Percentiles rank a stretch among this genome's conserved stretches.
Evolutionary conservation across 2,797 vertebrate genomes (phyloP).

Genomic region (Eospalax fontanierii): DNA sequence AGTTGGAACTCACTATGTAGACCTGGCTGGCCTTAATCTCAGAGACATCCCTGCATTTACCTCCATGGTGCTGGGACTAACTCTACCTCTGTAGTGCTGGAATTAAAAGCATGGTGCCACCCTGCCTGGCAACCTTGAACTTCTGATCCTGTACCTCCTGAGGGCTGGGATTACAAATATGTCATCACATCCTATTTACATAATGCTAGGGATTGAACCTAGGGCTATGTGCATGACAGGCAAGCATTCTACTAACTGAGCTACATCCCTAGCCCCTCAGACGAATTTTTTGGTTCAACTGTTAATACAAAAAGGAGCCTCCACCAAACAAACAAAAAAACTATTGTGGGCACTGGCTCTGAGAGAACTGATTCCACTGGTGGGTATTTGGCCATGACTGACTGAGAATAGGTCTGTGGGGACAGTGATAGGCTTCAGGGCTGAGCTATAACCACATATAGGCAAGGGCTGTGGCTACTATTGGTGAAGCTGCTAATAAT

Average conservation of each 20-base stretch:
- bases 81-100: too few species aligned
- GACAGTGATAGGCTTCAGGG: conserved; percentile 71
- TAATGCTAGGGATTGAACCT: too few species aligned
- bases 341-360: conserved; percentile 92
- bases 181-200: too few species aligned
- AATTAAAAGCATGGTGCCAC: too few species aligned
- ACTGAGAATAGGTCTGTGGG: conserved; percentile 88
- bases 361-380: conserved; percentile 93
- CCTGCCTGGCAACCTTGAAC: too few species aligned
- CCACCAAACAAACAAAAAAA: not conserved
- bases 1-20: too few species aligned
- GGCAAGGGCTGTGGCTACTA: conserved; percentile 64
- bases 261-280: not conserved
- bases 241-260: not conserved
- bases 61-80: too few species aligned
- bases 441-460: conserved; percentile 89
- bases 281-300: not conserved
- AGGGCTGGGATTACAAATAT: too few species aligned
- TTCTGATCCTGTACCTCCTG: too few species aligned
- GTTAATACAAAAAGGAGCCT: not conserved
- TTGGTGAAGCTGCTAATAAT: not conserved
- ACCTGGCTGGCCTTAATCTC: too few species aligned
- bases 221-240: not conserved
- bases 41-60: too few species aligned
- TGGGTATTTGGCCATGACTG: conserved; percentile 91